These are phyloP conservation scores for Bellardia pandia DNA, from an alignment of 2,888 invertebrate genomes.

Conservation along the genomic window DNA sequence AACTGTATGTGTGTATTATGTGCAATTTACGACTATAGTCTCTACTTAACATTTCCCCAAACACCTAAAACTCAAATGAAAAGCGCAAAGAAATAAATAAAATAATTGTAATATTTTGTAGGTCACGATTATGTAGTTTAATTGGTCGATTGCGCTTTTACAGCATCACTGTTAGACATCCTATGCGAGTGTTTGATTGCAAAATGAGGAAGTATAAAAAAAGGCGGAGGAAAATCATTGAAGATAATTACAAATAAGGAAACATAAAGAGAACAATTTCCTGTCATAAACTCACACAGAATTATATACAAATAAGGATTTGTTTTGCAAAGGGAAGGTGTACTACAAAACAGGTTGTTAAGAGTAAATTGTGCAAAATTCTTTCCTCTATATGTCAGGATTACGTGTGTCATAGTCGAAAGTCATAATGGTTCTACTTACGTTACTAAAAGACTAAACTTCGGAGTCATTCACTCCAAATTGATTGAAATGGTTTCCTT, in stretches of 20 bases:
- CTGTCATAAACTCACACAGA: slow-evolving; percentile 54
- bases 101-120: background rate
- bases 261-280: slow-evolving; percentile 51
- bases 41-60: slow-evolving; percentile 28
- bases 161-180: slow-evolving; percentile 1
- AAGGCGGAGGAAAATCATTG: background rate
- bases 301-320: background rate
- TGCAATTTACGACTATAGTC: background rate
- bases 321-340: background rate
- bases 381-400: too few species aligned
- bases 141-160: slow-evolving; percentile 44
- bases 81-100: background rate
- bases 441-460: too few species aligned
- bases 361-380: too few species aligned
- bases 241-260: slow-evolving; percentile 20
- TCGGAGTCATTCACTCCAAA: too few species aligned
- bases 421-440: too few species aligned
- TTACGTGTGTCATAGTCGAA: too few species aligned
- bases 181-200: background rate
- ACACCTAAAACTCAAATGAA: slow-evolving; percentile 26
- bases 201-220: background rate
- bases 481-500: too few species aligned
- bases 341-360: background rate
- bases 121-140: slow-evolving; percentile 35
- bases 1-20: background rate